A percentile compares a stretch with the other conserved stretches of the same genome.
These are phyloP conservation scores for Oreochromis grahami DNA, from an alignment of 2,797 vertebrate genomes.

Conservation along the genomic window DNA sequence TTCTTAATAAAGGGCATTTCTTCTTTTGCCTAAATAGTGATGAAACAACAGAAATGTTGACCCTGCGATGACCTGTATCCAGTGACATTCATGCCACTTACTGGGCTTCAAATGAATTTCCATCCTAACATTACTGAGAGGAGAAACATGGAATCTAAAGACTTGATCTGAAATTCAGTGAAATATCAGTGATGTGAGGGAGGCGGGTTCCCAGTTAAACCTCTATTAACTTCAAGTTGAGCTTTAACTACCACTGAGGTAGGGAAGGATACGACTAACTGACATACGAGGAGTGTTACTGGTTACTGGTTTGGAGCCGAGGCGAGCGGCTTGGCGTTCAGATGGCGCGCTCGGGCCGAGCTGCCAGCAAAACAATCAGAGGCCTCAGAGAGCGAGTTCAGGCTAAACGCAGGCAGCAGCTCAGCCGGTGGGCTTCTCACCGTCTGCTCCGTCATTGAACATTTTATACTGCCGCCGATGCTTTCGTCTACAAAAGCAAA, in stretches of 20 bases:
- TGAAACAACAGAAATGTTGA: background rate
- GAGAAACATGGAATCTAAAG: background rate
- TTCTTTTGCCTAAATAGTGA: background rate
- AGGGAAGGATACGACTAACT: too few relatives aligned
- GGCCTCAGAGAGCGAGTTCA: background rate
- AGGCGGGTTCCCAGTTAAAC: background rate
- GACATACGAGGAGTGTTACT: too few relatives aligned
- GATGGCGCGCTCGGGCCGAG: background rate
- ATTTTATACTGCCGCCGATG: background rate
- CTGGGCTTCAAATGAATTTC: background rate
- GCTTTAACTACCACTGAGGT: too few relatives aligned
- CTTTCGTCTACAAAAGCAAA: background rate
- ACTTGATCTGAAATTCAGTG: background rate
- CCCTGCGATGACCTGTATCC: background rate
- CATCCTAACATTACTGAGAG: background rate
- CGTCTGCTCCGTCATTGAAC: background rate
- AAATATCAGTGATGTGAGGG: background rate
- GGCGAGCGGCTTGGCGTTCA: slow-evolving; percentile 26
- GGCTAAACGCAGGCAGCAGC: background rate
- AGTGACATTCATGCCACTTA: background rate
- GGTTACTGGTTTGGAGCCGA: slow-evolving; percentile 7
- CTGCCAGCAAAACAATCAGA: background rate
- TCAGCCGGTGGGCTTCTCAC: background rate
- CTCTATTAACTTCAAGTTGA: too few relatives aligned
- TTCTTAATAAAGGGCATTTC: background rate